phyloP scores from a whole-genome alignment of 2,113 vertebrate genomes.

The Canis aureus region DNA sequence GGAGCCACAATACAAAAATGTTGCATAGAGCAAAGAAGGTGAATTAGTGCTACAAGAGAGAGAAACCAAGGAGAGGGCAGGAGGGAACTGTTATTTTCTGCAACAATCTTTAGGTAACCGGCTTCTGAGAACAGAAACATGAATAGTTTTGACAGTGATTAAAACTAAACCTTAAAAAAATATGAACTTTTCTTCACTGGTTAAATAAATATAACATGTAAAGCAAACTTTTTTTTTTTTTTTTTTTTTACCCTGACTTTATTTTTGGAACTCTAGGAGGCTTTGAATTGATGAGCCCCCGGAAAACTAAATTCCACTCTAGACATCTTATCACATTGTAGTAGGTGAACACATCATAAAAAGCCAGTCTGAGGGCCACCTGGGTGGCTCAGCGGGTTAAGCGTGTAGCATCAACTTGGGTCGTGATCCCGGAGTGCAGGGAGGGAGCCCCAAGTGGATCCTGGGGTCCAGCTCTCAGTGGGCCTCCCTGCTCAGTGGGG shows the following conservation, averaged over 20 bases:
- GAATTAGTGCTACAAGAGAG: background rate
- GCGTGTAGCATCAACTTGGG: too few relatives aligned
- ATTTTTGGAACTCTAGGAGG: background rate
- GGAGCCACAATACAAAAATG: background rate
- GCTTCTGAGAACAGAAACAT: constrained; percentile 28
- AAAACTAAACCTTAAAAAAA: constrained; percentile 48
- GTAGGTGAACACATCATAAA: background rate
- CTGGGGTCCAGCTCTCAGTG: too few relatives aligned
- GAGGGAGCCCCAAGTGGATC: too few relatives aligned
- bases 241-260: background rate
- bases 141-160: constrained; percentile 50
- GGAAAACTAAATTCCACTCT: background rate
- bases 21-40: background rate
- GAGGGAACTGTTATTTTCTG: constrained; percentile 45
- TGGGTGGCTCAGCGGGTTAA: too few relatives aligned
- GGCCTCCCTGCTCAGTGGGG: too few relatives aligned
- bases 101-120: constrained; percentile 50
- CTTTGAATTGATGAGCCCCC: background rate
- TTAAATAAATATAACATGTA: constrained; percentile 13
- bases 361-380: background rate
- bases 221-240: background rate
- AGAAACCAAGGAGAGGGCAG: background rate
- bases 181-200: background rate
- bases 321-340: background rate
- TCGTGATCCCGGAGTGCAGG: too few relatives aligned